These are phyloP conservation scores for Dicyrtomina minuta DNA, from an alignment of 2,888 invertebrate genomes.

Conservation along the genomic window DNA sequence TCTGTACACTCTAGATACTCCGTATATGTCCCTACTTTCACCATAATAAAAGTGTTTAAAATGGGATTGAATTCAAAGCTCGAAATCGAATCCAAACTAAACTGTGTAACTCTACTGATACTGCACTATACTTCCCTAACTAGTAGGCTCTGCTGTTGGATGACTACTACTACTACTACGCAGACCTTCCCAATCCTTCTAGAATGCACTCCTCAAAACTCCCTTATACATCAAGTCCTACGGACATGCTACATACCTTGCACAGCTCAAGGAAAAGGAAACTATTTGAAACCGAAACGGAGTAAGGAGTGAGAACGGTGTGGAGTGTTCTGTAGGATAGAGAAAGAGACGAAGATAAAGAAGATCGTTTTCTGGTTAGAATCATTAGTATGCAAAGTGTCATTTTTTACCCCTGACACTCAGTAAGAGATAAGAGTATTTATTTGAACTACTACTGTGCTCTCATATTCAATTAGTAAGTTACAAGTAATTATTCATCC, in stretches of 20 bases:
- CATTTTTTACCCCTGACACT: conserved; percentile 38
- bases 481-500: conserved; percentile 40
- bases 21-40: conserved; percentile 13
- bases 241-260: neutral
- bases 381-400: conserved; percentile 40
- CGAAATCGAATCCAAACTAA: neutral
- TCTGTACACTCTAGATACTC: too few relatives aligned
- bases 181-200: too few relatives aligned
- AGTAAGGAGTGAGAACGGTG: neutral
- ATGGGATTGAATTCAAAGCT: conserved; percentile 28
- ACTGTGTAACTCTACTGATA: neutral
- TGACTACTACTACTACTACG: too few relatives aligned
- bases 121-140: too few relatives aligned
- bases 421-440: conserved; percentile 39
- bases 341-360: conserved; percentile 1
- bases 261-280: neutral
- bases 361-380: conserved; percentile 23
- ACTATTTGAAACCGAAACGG: neutral
- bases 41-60: conserved; percentile 29
- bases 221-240: neutral
- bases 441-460: conserved; percentile 38
- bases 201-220: too few relatives aligned
- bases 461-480: conserved; percentile 40
- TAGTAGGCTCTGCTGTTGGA: too few relatives aligned
- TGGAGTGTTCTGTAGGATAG: neutral